These are phyloP conservation scores for Diarsia brunnea DNA, from an alignment of 2,888 invertebrate species.

Conservation along the genomic window DNA sequence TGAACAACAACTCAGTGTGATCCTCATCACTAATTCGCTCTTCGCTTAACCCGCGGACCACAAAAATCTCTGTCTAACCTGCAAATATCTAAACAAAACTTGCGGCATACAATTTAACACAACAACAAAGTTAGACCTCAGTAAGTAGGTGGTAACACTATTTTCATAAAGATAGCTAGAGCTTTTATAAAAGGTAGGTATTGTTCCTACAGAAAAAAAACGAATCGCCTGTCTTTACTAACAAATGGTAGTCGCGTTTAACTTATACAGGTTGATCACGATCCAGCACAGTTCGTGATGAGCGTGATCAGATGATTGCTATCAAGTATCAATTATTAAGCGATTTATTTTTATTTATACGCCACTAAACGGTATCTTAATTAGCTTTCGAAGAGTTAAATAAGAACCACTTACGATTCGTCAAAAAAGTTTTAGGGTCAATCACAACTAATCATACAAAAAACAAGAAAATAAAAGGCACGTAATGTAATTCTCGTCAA, in stretches of 20 bases:
- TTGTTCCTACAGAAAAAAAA: neutral
- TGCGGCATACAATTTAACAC: neutral
- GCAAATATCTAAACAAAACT: conserved; percentile 3
- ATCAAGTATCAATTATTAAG: conserved; percentile 25
- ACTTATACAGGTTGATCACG: conserved; percentile 45
- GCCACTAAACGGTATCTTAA: conserved; percentile 23
- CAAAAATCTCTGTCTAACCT: neutral
- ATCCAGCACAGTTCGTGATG: conserved; percentile 45
- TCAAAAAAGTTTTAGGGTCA: neutral
- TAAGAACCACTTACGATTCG: neutral
- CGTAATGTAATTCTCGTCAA: neutral
- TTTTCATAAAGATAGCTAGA: neutral
- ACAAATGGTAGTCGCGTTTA: conserved; percentile 6
- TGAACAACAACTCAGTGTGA: neutral
- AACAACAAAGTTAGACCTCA: neutral
- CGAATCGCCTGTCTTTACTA: neutral
- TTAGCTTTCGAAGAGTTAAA: conserved; percentile 13
- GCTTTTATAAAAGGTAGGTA: neutral
- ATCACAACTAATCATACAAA: neutral
- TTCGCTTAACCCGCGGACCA: neutral
- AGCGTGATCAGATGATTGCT: conserved; percentile 33
- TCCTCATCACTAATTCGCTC: conserved; percentile 24
- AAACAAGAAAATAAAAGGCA: neutral
- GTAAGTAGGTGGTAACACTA: neutral
- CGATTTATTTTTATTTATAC: conserved; percentile 26